These are phyloP conservation scores for Drosophila athabasca DNA, from an alignment of 1,140 invertebrate species.

Conservation along the genomic window DNA sequence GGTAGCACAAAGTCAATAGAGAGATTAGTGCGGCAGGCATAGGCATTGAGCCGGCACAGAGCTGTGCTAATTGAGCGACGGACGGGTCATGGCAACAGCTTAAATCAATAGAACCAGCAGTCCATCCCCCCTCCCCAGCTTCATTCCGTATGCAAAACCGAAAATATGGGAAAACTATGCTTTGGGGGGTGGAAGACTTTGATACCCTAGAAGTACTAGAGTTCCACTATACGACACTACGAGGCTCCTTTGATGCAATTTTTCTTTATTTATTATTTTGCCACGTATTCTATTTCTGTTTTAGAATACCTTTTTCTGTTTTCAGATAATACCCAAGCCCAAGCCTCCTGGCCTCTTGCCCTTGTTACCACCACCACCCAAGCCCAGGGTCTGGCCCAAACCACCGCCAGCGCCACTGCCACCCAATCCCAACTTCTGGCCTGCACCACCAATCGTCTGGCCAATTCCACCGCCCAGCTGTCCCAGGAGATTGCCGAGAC, in stretches of 20 bases:
- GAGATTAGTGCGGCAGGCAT: conserved; percentile 66
- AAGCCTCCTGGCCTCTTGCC: conserved; percentile 30
- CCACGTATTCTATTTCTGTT: too few relatives aligned
- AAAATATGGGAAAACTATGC: conserved; percentile 2
- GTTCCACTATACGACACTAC: too few relatives aligned
- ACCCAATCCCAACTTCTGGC: conserved; percentile 39
- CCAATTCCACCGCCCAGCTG: conserved; percentile 52
- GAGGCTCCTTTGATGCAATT: not conserved
- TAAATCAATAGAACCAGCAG: conserved; percentile 63
- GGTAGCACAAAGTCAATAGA: conserved; percentile 68
- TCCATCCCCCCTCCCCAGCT: conserved; percentile 4
- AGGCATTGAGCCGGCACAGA: conserved; percentile 50
- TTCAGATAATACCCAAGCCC: conserved; percentile 56
- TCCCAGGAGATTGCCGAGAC: conserved; percentile 56
- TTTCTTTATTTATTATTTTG: not conserved
- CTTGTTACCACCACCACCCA: conserved; percentile 21
- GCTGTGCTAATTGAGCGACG: conserved; percentile 75
- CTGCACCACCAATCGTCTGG: conserved; percentile 41
- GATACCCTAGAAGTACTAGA: too few relatives aligned
- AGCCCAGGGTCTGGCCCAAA: not conserved
- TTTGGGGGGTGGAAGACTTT: too few relatives aligned
- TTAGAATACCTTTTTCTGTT: not conserved
- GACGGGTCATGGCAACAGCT: conserved; percentile 73
- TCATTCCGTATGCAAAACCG: conserved; percentile 54
- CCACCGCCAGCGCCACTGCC: not conserved